Evolutionary conservation across 2,113 vertebrate species (phyloP).

Genomic region (Neolamprologus variostigma): DNA sequence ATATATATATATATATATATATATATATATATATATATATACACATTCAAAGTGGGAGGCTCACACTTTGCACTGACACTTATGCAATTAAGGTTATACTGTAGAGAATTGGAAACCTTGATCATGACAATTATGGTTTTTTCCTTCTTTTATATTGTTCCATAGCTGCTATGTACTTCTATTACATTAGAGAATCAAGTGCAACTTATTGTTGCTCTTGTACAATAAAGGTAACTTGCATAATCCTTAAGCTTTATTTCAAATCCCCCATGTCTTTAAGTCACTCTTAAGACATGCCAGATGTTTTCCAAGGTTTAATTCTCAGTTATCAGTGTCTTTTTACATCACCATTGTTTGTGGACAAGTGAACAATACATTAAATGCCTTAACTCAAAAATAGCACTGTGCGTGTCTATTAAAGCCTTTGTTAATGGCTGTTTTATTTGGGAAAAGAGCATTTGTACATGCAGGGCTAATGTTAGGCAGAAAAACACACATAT

Average conservation of each 20-base stretch:
- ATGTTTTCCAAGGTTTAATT: not conserved
- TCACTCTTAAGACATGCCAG: not conserved
- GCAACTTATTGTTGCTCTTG: not conserved
- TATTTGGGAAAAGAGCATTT: not conserved
- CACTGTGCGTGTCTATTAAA: fast-evolving
- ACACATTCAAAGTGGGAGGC: not conserved
- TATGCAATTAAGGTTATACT: not conserved
- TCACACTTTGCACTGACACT: not conserved
- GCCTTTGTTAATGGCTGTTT: not conserved
- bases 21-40: not conserved
- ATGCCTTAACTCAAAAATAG: not conserved
- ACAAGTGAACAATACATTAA: not conserved
- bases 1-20: too few relatives aligned
- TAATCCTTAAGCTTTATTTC: not conserved
- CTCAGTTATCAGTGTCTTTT: not conserved
- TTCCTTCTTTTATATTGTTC: not conserved
- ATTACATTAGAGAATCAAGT: not conserved
- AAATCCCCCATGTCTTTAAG: not conserved
- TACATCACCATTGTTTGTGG: fast-evolving
- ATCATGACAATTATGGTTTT: not conserved
- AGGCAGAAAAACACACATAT: not conserved
- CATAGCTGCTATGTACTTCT: not conserved
- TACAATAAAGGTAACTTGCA: not conserved
- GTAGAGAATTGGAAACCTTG: not conserved
- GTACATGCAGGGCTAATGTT: not conserved